Conservation (phyloP, 2,888 invertebrate genomes). For the Antheraea assamensis region DNA sequence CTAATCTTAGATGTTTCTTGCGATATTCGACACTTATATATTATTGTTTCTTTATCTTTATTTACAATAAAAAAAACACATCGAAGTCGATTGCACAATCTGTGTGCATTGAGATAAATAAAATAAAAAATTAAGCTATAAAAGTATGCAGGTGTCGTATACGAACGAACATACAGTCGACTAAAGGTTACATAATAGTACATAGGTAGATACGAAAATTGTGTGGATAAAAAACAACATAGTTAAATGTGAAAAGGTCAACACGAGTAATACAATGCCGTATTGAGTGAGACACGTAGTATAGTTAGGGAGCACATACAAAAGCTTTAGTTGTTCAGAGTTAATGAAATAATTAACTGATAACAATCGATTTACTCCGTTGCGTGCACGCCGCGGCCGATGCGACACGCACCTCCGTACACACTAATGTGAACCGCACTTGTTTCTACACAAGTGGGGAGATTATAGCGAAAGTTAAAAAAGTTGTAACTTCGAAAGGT, state of each 20-base stretch:
- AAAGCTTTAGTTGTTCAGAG: conserved; percentile 27
- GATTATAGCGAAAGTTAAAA: conserved; percentile 1
- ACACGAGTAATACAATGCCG: not conserved
- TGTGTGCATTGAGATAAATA: not conserved
- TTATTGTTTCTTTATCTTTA: not conserved
- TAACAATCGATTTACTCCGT: conserved; percentile 10
- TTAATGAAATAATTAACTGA: conserved; percentile 20
- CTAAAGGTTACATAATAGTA: not conserved
- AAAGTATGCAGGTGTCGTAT: not conserved
- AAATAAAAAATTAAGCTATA: not conserved
- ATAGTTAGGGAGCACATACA: conserved; percentile 18
- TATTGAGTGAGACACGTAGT: not conserved
- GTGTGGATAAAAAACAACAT: not conserved
- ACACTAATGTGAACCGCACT: not conserved
- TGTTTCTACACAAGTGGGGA: not conserved
- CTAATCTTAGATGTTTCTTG: not conserved
- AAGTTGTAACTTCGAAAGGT: not conserved
- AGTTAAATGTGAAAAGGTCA: conserved; percentile 1
- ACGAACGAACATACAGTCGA: not conserved
- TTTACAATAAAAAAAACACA: not conserved
- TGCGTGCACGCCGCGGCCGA: not conserved
- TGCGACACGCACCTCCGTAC: conserved; percentile 9
- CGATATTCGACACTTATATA: not conserved
- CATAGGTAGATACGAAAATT: not conserved
- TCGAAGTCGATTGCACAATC: not conserved